Conservation (phyloP, 2,888 invertebrate species). For the Platycheirus albimanus region DNA sequence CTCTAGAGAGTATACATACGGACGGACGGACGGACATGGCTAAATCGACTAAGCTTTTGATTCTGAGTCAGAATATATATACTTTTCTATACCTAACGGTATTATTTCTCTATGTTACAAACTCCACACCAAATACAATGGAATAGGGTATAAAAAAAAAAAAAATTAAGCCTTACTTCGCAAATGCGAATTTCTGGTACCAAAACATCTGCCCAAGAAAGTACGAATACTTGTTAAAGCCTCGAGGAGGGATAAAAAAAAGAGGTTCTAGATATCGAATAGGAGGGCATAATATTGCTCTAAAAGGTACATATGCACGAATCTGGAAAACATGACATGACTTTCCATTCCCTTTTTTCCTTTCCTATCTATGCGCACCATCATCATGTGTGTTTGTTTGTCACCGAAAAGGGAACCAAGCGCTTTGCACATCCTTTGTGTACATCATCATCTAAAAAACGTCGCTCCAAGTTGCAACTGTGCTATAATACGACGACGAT, state of each 20-base stretch:
- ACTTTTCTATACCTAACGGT: too few species aligned
- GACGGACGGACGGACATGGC: too few species aligned
- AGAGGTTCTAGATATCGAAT: not conserved
- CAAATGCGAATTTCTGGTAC: conserved; percentile 58
- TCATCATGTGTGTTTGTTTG: conserved; percentile 25
- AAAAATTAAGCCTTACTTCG: not conserved
- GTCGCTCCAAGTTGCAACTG: not conserved
- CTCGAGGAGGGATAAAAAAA: conserved; percentile 4
- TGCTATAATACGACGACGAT: conserved; percentile 16
- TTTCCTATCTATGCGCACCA: not conserved
- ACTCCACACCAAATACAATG: too few species aligned
- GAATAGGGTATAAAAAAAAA: not conserved
- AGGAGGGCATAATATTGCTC: not conserved
- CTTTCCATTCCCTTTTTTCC: conserved; percentile 45
- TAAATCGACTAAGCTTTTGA: too few species aligned
- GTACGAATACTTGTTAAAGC: conserved; percentile 52
- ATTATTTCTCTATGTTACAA: too few species aligned
- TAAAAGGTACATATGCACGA: conserved; percentile 32
- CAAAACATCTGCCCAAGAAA: conserved; percentile 51
- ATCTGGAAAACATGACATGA: conserved; percentile 59
- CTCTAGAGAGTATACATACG: too few species aligned
- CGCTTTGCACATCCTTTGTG: conserved; percentile 48
- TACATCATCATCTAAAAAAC: conserved; percentile 25
- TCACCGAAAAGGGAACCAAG: conserved; percentile 32
- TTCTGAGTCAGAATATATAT: too few species aligned